Percentiles rank a stretch among this genome's conserved stretches.
Conservation (phyloP, 2,113 vertebrate genomes). For the Platycercus adscitus region DNA sequence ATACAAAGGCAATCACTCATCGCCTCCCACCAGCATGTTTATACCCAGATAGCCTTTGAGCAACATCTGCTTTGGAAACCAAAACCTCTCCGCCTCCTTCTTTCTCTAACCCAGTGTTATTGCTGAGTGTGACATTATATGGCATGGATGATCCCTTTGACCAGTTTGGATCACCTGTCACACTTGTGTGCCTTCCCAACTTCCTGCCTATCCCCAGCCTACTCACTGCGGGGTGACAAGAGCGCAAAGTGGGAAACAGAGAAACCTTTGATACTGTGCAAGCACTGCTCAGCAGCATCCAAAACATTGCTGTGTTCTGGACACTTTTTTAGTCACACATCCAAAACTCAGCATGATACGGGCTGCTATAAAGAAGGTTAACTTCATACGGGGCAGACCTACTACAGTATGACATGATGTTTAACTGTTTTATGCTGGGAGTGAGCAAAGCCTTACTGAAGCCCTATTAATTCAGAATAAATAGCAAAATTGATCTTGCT, state of each 20-base stretch:
- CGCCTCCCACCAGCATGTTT: not conserved
- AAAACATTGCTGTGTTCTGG: not conserved
- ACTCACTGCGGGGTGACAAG: not conserved
- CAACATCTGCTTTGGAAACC: not conserved
- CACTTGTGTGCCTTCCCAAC: not conserved
- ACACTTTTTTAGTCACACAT: not conserved
- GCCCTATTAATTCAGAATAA: not conserved
- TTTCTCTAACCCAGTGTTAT: not conserved
- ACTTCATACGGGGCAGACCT: not conserved
- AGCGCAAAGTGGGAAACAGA: not conserved
- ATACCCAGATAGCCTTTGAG: not conserved
- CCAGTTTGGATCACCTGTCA: not conserved
- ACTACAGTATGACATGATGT: not conserved
- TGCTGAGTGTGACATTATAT: not conserved
- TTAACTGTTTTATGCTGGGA: not conserved
- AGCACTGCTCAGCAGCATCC: not conserved
- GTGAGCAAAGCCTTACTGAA: not conserved
- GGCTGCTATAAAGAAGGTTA: not conserved
- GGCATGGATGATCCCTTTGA: not conserved
- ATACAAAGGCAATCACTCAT: not conserved
- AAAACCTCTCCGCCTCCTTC: not conserved
- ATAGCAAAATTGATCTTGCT: not conserved
- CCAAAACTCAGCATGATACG: not conserved
- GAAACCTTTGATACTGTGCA: not conserved
- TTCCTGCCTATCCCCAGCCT: not conserved